Evolutionary conservation across 2,113 vertebrate species (phyloP), one percentile per base, ranked within the genome.

Genomic region (Orycteropus afer): DNA sequence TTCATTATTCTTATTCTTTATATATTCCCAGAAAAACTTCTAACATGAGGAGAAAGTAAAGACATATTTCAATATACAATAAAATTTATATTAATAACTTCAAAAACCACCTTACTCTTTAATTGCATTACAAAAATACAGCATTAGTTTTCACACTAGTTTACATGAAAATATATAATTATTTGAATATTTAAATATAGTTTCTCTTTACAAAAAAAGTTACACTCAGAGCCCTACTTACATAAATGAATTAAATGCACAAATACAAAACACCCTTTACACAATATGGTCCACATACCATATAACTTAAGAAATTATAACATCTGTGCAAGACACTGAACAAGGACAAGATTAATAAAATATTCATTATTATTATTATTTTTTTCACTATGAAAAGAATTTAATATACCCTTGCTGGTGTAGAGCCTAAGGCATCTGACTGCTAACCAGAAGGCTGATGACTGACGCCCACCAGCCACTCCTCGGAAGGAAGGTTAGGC

Each of bases 141-240:
- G 83, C 57, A 45, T 91, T 96, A 93, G 57, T 96, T 94, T 98
- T 97, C 78, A 96, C 90, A 88, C 57, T 97, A 85, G 37, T 8
- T 97, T 96, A 83, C 95, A 97, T 95, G 89, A 98, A 98, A 98
- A 98, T 98, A 98, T 97, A 98, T 96, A 96, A 79, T 93, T 98
- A 97, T 95, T 97, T 96, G 97, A 86, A 96, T 84, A 97, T 97
- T 98, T 98, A 98, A 98, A 98, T 98, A 98, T 49, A 98, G 93
- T 57, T 95, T 97, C 96, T 97, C 93, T 98, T 97, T 77, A 95
- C 92, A 91, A 90, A 97, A 98, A 97, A 78, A 2, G 11, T 89
- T 84, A 94, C 86, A 97, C 91, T 90, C 92, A 89, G 76, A 61
- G 47, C 45, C 81, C 80, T 95, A 96, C 92, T 88, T 97, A 96